These are phyloP conservation scores for Microplitis demolitor DNA, from an alignment of 1,140 invertebrate genomes.

Conservation along the genomic window DNA sequence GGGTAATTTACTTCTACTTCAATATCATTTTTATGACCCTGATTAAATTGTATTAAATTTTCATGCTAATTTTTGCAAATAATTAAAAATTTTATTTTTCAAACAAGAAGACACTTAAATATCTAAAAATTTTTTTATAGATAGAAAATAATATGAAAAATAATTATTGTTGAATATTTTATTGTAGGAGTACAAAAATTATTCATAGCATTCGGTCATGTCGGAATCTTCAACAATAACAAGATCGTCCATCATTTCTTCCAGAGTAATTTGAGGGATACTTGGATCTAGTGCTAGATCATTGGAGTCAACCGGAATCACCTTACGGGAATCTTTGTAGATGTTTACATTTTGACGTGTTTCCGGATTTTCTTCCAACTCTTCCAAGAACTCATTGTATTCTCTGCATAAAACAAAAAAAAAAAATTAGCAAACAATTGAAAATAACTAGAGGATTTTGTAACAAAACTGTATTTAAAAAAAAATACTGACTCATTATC, in stretches of 20 bases:
- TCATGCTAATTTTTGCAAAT: too few species aligned
- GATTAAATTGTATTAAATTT: too few species aligned
- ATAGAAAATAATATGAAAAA: too few species aligned
- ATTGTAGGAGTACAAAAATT: not conserved
- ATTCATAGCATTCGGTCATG: conserved; percentile 62
- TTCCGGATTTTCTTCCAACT: conserved; percentile 93
- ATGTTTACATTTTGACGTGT: conserved; percentile 93
- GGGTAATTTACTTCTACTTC: too few species aligned
- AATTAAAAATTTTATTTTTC: too few species aligned
- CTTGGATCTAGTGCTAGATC: conserved; percentile 67
- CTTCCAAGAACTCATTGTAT: conserved; percentile 95
- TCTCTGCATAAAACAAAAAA: conserved; percentile 70
- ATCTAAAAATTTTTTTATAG: too few species aligned
- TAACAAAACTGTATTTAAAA: conserved; percentile 2
- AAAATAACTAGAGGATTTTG: not conserved
- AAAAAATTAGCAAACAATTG: conserved; percentile 31
- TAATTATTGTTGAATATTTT: too few species aligned
- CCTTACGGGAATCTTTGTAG: conserved; percentile 76
- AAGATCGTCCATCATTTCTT: conserved; percentile 97
- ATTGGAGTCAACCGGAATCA: conserved; percentile 67
- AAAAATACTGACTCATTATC: conserved; percentile 70
- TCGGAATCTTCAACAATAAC: conserved; percentile 71
- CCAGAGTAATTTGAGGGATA: conserved; percentile 84
- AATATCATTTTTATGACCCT: too few species aligned
- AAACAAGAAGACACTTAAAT: too few species aligned